phyloP scores from a whole-genome alignment of 2,888 invertebrate species.

The Cantharis rustica region DNA sequence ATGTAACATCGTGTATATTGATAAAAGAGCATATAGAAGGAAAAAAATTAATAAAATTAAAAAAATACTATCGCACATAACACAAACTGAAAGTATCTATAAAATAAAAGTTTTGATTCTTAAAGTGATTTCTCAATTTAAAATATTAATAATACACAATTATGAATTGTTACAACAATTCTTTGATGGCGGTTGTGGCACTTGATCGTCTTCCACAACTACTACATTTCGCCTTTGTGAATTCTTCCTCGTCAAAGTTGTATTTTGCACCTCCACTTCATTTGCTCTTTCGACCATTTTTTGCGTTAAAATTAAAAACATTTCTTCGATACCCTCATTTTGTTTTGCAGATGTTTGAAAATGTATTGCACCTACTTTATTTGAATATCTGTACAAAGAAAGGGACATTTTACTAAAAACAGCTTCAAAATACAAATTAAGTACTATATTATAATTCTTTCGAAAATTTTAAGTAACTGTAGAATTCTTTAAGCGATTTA shows the following conservation, averaged over 20 bases:
- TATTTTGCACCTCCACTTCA: constrained; percentile 46
- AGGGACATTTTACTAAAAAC: not conserved
- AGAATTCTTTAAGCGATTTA: not conserved
- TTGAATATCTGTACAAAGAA: constrained; percentile 73
- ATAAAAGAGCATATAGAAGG: not conserved
- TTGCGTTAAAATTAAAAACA: constrained; percentile 83
- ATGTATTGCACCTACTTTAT: constrained; percentile 89
- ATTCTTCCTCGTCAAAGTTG: constrained; percentile 46
- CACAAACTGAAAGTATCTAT: not conserved
- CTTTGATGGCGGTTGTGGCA: constrained; percentile 38
- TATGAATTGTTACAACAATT: constrained; percentile 47
- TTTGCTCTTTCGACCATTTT: constrained; percentile 66
- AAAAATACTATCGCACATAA: not conserved
- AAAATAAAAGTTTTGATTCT: not conserved
- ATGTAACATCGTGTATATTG: not conserved
- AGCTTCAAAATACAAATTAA: not conserved
- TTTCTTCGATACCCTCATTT: constrained; percentile 88
- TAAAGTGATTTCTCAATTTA: not conserved
- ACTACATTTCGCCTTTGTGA: constrained; percentile 51
- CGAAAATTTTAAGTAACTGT: not conserved
- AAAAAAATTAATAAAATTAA: not conserved
- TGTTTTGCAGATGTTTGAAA: constrained; percentile 92
- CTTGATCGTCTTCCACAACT: constrained; percentile 51
- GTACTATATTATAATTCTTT: not conserved
- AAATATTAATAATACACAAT: constrained; percentile 4